These are phyloP conservation scores for Acrocephalus kingi DNA, from an alignment of 2,113 vertebrate genomes.

Conservation along the genomic window DNA sequence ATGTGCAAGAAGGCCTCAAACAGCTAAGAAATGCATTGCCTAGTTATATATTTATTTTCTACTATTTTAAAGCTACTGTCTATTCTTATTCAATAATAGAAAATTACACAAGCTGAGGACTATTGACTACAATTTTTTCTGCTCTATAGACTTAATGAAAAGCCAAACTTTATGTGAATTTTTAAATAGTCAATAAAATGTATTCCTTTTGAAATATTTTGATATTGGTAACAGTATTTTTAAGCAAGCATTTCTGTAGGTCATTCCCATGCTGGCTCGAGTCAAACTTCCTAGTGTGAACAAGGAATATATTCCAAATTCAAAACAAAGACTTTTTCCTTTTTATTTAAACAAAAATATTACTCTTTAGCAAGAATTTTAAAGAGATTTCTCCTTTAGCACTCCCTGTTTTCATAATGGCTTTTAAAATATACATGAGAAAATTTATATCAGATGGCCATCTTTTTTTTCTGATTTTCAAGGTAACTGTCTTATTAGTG, in stretches of 20 bases:
- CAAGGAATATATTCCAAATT: neutral
- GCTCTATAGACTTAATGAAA: neutral
- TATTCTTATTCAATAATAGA: neutral
- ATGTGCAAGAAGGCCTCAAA: slow-evolving; percentile 33
- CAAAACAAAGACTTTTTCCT: neutral
- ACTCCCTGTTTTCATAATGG: neutral
- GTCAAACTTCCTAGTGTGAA: neutral
- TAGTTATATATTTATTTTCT: neutral
- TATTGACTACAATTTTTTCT: neutral
- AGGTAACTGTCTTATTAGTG: neutral
- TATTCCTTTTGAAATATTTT: neutral
- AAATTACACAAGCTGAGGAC: neutral
- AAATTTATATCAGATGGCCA: neutral
- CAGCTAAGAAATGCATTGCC: slow-evolving; percentile 18
- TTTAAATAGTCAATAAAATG: neutral
- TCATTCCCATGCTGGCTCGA: neutral
- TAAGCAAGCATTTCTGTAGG: neutral
- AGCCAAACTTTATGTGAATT: neutral
- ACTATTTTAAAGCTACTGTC: neutral
- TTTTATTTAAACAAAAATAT: neutral
- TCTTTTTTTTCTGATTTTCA: neutral
- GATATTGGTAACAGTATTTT: neutral
- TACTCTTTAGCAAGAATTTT: neutral
- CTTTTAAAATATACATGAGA: neutral
- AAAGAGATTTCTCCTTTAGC: neutral